These are phyloP conservation scores for Plecturocebus donacophilus DNA, from an alignment of 2,113 vertebrate genomes.

Conservation along the genomic window DNA sequence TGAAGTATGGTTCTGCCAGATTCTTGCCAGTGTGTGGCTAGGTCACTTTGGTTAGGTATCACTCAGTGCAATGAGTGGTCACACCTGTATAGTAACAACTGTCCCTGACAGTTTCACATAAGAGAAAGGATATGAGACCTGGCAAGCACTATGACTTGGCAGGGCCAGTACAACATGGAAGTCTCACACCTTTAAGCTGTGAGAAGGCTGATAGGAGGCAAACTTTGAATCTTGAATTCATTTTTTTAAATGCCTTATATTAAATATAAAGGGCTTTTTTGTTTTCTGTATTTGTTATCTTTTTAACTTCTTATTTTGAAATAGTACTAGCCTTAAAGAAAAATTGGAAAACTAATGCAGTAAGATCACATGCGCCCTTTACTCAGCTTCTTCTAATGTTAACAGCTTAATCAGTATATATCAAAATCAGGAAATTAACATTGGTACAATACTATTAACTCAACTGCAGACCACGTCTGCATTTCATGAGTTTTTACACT, in stretches of 20 bases:
- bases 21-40: background rate
- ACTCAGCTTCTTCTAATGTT: background rate
- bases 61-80: background rate
- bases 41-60: background rate
- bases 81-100: constrained; percentile 11
- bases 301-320: constrained; percentile 32
- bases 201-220: background rate
- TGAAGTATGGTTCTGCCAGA: background rate
- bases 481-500: background rate
- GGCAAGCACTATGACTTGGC: background rate
- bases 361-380: background rate
- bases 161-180: background rate
- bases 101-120: background rate
- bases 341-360: background rate
- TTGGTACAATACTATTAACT: background rate
- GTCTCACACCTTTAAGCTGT: background rate
- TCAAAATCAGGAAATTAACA: constrained; percentile 14
- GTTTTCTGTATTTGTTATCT: background rate
- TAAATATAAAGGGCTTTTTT: constrained; percentile 7
- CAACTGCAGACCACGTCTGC: background rate
- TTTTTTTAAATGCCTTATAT: constrained; percentile 22
- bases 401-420: background rate
- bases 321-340: background rate
- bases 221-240: constrained; percentile 14
- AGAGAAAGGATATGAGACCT: background rate